Evolutionary conservation across 2,888 invertebrate genomes (phyloP), one percentile per base, ranked within the genome.

Genomic region (Miltochrista miniata): DNA sequence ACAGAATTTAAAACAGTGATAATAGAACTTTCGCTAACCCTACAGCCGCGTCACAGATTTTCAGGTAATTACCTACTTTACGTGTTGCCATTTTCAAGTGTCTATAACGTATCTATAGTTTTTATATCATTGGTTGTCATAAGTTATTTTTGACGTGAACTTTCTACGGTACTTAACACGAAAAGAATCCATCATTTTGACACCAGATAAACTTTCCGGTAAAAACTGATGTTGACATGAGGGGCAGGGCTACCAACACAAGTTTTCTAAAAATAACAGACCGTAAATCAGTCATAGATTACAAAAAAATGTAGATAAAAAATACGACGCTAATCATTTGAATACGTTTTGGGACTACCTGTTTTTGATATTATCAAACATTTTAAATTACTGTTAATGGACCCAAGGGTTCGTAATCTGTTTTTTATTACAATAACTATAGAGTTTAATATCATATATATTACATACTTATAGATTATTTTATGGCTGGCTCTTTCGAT

Each of bases 321-420:
- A 70, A 57, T 63, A 62, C 58, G 78, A 74, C 68, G 76, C 74
- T 82, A 82, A 87, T 84, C 84, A 82, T 74, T 71, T 68, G 72
- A 67, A 68, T 78, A 77, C 75, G 61, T 82, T 82, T 69, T 62
- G 54, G 46, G 59, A 79, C 88, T 88, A 86, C 87, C 87, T 87
- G 86, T 78, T 74, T 56, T 49, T 14, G 34, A 57, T 49, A 31
- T 13, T 42, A 47, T 47, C 35, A n/a, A 34, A 35, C 34, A 40
- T 18, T 14, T 40, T 10, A 15, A 45, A 38, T 38, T 45, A 45
- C 31, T 37, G 38, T 45, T 18, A 31, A 12, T 10, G 18, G 18
- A 24, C 18, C 18, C 18, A 24, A 5, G 2, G 18, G 18, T 24
- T 24, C 18, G 2, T 24, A n/a, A 24, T 24, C 18, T 24, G 5